Evolutionary conservation across 1,140 invertebrate genomes (phyloP), one percentile per base, ranked within the genome.

Genomic region (Hetaerina americana): DNA sequence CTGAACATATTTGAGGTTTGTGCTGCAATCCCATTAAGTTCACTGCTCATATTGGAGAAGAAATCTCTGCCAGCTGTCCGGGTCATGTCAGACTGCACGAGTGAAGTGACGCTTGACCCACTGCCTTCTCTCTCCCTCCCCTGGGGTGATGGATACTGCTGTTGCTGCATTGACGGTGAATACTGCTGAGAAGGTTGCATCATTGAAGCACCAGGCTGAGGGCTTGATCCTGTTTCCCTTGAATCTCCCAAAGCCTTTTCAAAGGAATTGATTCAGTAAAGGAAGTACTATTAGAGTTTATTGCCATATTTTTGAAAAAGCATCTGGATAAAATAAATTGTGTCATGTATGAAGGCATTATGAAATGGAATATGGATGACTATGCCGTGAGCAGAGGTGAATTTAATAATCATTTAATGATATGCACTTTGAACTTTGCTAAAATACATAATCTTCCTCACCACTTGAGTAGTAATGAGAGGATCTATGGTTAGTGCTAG

Each of bases 1-100:
- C 91, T 94, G 77, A 97, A 94, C 88, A 96, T 93, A 77, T 88
- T 94, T 5, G 92, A 90, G 0, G 94, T 96, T 77, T 94, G 92
- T 8, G 92, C 89, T 26, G 94, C 93, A 68, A 96, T 87, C 5
- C 93, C 94, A 80, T 96, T 96, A 27, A 96, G 83, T 80, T 95
- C 93, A 25, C 86, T 93, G 76, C 92, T 92, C 76, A 95, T 91
- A 77, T 93, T 93, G 71, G 92, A 93, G 77, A 95, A 92, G 80
- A 96, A 94, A 79, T 94, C 92, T 68, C 91, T 83, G 22, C 73
- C 73, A 27, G 73, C 72, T n/a, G 87, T 68, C 26, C 74, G 40
- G 26, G 69, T 71, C 0, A 74, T 27, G 28, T 74, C 75, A 6
- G 74, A 40, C 66, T 73, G 72, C 1, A 75, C 75, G 5, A 75